These are phyloP conservation scores for Alca torda DNA, from an alignment of 2,797 vertebrate genomes.

Conservation along the genomic window DNA sequence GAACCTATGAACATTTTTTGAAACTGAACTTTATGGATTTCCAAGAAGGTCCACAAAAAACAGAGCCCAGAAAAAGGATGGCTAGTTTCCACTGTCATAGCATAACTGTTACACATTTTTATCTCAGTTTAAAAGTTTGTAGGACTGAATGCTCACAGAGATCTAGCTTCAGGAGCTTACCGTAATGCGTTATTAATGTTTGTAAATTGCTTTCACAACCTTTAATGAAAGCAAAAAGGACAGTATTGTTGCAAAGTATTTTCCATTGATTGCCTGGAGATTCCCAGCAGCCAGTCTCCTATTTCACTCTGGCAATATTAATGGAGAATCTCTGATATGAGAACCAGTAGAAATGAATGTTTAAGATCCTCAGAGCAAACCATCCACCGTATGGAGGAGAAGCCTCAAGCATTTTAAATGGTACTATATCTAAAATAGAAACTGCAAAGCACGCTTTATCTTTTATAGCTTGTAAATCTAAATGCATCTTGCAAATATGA, in stretches of 20 bases:
- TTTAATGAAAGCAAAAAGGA: conserved; percentile 18
- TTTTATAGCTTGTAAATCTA: conserved; percentile 26
- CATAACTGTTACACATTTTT: neutral
- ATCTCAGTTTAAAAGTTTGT: neutral
- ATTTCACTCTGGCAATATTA: conserved; percentile 44
- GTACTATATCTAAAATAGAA: neutral
- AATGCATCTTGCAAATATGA: neutral
- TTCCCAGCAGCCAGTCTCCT: conserved; percentile 40
- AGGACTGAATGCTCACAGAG: neutral
- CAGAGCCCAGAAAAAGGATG: neutral
- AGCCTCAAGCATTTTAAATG: conserved; percentile 18
- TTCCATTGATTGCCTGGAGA: conserved; percentile 36
- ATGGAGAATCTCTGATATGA: conserved; percentile 17
- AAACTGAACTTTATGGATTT: neutral
- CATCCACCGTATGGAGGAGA: neutral
- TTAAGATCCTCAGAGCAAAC: conserved; percentile 16
- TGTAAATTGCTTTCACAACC: conserved; percentile 27
- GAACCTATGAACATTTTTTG: neutral
- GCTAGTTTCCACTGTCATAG: neutral
- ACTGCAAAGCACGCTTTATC: neutral
- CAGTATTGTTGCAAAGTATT: neutral
- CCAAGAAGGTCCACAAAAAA: neutral
- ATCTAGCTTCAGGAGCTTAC: neutral
- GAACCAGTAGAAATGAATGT: conserved; percentile 15
- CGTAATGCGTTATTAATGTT: conserved; percentile 8